A percentile compares a stretch with the other conserved stretches of the same genome.
These are phyloP conservation scores for Amphipoea lucens DNA, from an alignment of 2,888 invertebrate genomes.

Conservation along the genomic window DNA sequence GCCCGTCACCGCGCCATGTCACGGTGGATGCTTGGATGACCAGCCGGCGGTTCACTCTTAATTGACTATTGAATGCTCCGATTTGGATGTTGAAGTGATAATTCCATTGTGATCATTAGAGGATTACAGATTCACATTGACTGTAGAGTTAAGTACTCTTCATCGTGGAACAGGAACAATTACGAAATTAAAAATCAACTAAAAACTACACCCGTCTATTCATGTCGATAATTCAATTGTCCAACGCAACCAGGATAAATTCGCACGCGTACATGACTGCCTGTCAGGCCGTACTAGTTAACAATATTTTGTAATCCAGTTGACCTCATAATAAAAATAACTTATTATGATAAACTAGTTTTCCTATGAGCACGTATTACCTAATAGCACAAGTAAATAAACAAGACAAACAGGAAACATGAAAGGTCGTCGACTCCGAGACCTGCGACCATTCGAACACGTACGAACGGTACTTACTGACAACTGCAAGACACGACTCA, in stretches of 20 bases:
- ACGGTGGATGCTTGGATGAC: background rate
- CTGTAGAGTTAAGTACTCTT: background rate
- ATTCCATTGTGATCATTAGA: background rate
- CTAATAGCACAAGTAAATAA: conserved; percentile 54
- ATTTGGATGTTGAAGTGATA: conserved; percentile 7
- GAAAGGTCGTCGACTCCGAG: conserved; percentile 62
- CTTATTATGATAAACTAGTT: conserved; percentile 35
- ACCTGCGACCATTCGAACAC: conserved; percentile 59
- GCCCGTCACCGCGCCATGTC: background rate
- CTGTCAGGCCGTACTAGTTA: background rate
- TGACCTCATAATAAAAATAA: conserved; percentile 33
- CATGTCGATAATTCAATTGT: conserved; percentile 10
- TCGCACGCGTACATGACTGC: conserved; percentile 6
- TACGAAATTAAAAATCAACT: background rate
- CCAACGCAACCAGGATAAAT: conserved; percentile 9
- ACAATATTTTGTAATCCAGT: background rate
- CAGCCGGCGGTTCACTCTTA: background rate
- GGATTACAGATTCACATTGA: background rate
- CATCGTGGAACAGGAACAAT: background rate
- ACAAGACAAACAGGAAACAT: conserved; percentile 61
- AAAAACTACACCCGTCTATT: background rate
- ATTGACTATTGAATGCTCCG: conserved; percentile 17
- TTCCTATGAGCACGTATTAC: conserved; percentile 47
- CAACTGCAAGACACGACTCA: conserved; percentile 33
- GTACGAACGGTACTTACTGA: conserved; percentile 52